A percentile compares a stretch with the other conserved stretches of the same genome.
Evolutionary conservation across 1,140 invertebrate species (phyloP).

Genomic region (Trichogramma pretiosum): DNA sequence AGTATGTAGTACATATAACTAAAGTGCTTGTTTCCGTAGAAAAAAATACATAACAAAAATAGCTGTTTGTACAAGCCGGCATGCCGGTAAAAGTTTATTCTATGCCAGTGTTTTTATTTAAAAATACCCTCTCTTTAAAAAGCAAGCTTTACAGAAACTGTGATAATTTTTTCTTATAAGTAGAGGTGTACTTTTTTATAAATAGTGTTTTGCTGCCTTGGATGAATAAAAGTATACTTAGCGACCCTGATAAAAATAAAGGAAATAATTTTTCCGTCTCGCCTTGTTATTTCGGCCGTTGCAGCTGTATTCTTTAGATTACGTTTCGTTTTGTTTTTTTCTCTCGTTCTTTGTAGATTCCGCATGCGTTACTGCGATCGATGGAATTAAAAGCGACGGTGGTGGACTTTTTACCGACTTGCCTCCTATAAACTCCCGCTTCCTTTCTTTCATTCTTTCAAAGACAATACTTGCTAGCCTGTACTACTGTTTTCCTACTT

Average conservation of each 20-base stretch:
- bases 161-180: too few relatives aligned
- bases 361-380: conserved; percentile 46
- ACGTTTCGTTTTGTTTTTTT: conserved; percentile 18
- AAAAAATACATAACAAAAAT: too few relatives aligned
- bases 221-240: conserved; percentile 1
- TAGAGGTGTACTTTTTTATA: too few relatives aligned
- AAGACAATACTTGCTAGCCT: not conserved
- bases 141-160: too few relatives aligned
- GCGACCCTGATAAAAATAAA: too few relatives aligned
- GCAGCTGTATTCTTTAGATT: conserved; percentile 14
- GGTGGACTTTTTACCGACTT: conserved; percentile 32
- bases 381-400: conserved; percentile 45
- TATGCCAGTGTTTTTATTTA: too few relatives aligned
- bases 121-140: too few relatives aligned
- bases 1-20: too few relatives aligned
- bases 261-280: conserved; percentile 5
- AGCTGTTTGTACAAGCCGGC: too few relatives aligned
- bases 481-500: conserved; percentile 14
- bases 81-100: too few relatives aligned
- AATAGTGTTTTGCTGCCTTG: too few relatives aligned
- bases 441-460: conserved; percentile 5
- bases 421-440: conserved; percentile 7
- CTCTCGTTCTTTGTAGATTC: conserved; percentile 42
- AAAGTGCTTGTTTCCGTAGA: too few relatives aligned
- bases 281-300: conserved; percentile 4